Base-by-base conservation (phyloP, 1,140 invertebrate genomes). In the Diachasma alloeum region DNA sequence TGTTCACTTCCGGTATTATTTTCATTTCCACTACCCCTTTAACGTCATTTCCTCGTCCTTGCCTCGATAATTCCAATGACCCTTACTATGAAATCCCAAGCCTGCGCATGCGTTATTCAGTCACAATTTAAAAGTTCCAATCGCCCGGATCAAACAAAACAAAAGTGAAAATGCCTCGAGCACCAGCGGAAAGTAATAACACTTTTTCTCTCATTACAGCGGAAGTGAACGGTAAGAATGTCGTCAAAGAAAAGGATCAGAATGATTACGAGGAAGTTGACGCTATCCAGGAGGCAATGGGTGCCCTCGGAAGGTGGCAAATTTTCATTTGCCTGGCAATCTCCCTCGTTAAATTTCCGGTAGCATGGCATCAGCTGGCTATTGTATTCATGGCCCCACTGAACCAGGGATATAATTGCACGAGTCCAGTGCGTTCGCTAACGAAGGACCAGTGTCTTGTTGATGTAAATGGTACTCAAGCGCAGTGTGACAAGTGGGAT, bases 301-400 rank as follows among this genome's bases (percentile, higher is more conserved):
- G 94, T 0, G 90, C 91, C 46, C 92, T 95, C 24, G 93, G 94
- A 5, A 90, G 91, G 80, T 95, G 94, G 93, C 94, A 95, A 83
- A 89, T 94, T 56, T 89, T 91, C 84, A 91, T 94, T 19, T 93
- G 93, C 76, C 85, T 91, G 15, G 88, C 93, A 0, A 88, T 94
- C 15, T 93, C 94, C 26, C 83, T 94, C 0, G 91, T 92, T 13
- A 94, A 94, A 82, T 93, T 94, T 81, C 93, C 93, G 0, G 92
- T 94, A 0, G 93, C 93, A 0, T 94, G 93, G 93, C 93, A 94
- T 83, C 93, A 93, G 75, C 85, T 92, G 79, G 92, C 90, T 17
- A 93, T 93, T 77, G 92, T 93, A 44, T 93, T 94, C 78, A 89
- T 93, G 48, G 92, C 92, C 1, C 92, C 93, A 0, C 91, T 92